Conservation (phyloP, 2,113 vertebrate genomes). For the Ameiurus melas region DNA sequence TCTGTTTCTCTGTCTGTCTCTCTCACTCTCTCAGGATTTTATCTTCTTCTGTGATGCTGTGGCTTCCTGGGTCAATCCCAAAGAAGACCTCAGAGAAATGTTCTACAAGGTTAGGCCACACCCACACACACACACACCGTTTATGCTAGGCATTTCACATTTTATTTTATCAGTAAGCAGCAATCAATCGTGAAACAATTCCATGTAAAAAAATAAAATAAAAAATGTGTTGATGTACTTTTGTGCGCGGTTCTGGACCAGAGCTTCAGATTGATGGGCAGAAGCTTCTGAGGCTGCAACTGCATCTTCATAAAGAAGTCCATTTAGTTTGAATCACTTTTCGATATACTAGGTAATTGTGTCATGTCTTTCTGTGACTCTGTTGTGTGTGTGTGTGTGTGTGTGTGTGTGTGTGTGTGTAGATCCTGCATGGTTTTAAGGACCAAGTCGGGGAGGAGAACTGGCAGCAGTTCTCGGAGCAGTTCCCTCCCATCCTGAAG, state of each 20-base stretch:
- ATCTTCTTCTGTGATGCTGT: constrained; percentile 95
- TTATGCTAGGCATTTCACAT: background rate
- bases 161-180: background rate
- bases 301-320: no score
- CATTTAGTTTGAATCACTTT: no score
- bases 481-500: constrained; percentile 91
- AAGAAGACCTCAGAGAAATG: constrained; percentile 93
- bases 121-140: background rate
- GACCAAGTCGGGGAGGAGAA: constrained; percentile 93
- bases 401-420: constrained; percentile 25
- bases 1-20: background rate
- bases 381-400: constrained; percentile 24
- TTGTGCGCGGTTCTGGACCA: background rate
- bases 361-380: no score
- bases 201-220: no score
- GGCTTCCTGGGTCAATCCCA: constrained; percentile 92
- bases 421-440: constrained; percentile 94
- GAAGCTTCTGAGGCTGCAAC: no score
- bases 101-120: constrained; percentile 84
- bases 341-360: background rate
- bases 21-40: constrained; percentile 78
- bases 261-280: no score
- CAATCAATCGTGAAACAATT: no score
- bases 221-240: no score
- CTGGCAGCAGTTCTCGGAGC: constrained; percentile 94